Evolutionary conservation across 64 coral and sea anemone genomes (phyloP).

Genomic region (Stichodactyla helianthus): DNA sequence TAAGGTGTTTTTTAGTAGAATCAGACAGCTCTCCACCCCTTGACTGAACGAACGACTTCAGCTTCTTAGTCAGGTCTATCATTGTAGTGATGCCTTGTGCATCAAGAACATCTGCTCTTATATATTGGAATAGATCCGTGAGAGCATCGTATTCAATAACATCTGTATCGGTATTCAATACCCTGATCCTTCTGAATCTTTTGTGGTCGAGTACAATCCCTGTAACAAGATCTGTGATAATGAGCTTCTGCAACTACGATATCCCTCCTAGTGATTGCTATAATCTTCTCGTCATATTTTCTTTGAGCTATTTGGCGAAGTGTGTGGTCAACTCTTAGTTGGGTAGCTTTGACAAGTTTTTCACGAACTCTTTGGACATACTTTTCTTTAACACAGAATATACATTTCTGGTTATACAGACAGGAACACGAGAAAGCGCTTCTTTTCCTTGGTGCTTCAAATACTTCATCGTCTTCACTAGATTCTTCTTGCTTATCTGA

Average conservation of each 20-base stretch:
- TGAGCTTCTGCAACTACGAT: constrained; percentile 20
- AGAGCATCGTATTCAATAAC: constrained; percentile 13
- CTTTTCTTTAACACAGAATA: too few relatives aligned
- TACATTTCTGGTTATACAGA: too few relatives aligned
- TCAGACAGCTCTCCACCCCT: neutral
- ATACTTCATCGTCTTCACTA: too few relatives aligned
- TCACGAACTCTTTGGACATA: too few relatives aligned
- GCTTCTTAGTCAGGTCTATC: neutral
- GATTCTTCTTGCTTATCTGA: too few relatives aligned
- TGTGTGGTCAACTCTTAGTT: neutral
- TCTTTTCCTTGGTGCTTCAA: too few relatives aligned
- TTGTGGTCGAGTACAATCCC: constrained; percentile 27
- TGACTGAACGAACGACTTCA: neutral
- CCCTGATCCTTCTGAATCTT: neutral
- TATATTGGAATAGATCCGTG: neutral
- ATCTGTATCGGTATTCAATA: neutral
- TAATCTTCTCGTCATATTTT: constrained; percentile 5
- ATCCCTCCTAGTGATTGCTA: constrained; percentile 25
- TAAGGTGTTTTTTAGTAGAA: neutral
- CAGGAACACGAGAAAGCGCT: too few relatives aligned
- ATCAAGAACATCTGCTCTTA: neutral
- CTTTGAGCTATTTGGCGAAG: neutral
- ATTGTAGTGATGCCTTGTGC: neutral
- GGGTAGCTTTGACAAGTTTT: too few relatives aligned
- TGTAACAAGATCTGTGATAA: constrained; percentile 38